Conservation (phyloP, 2,797 vertebrate species). For the Coregonus suidteri region DNA sequence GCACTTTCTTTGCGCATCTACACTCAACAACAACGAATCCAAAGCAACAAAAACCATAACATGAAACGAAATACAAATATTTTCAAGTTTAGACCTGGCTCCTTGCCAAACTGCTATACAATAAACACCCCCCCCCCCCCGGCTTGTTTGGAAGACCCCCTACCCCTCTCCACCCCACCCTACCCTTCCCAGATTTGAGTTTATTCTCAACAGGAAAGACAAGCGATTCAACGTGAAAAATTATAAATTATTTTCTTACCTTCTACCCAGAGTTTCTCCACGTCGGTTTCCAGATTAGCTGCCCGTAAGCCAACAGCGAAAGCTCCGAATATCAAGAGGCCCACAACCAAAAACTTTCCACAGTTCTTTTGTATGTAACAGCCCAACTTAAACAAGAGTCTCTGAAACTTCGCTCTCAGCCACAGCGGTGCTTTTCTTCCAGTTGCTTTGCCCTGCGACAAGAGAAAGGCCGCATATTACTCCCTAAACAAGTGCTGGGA, state of each 20-base stretch:
- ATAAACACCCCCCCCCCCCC: conserved; percentile 67
- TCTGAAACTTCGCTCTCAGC: conserved; percentile 98
- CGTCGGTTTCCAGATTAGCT: conserved; percentile 95
- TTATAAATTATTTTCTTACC: conserved; percentile 79
- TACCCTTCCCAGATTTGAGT: conserved; percentile 7
- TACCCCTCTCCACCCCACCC: conserved; percentile 21
- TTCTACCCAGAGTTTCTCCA: conserved; percentile 99
- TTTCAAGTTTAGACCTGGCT: conserved; percentile 66
- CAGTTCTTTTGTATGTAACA: conserved; percentile 99
- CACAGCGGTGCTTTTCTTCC: conserved; percentile 93
- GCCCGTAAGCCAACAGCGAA: conserved; percentile 97
- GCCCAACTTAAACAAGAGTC: conserved; percentile 96
- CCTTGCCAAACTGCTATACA: conserved; percentile 69
- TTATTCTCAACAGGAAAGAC: conserved; percentile 23
- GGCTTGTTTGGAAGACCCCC: conserved; percentile 52
- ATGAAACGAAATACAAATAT: conserved; percentile 59
- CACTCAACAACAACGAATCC: conserved; percentile 13
- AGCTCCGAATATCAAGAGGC: conserved; percentile 97
- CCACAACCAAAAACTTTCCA: conserved; percentile 98
- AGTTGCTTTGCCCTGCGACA: conserved; percentile 89
- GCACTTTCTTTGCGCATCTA: conserved; percentile 22
- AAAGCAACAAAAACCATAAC: conserved; percentile 14
- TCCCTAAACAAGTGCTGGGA: conserved; percentile 17
- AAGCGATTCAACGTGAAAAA: conserved; percentile 9
- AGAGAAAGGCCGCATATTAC: conserved; percentile 57